These are phyloP conservation scores for Podabrus alpinus DNA, from an alignment of 2,888 invertebrate genomes.

Conservation along the genomic window DNA sequence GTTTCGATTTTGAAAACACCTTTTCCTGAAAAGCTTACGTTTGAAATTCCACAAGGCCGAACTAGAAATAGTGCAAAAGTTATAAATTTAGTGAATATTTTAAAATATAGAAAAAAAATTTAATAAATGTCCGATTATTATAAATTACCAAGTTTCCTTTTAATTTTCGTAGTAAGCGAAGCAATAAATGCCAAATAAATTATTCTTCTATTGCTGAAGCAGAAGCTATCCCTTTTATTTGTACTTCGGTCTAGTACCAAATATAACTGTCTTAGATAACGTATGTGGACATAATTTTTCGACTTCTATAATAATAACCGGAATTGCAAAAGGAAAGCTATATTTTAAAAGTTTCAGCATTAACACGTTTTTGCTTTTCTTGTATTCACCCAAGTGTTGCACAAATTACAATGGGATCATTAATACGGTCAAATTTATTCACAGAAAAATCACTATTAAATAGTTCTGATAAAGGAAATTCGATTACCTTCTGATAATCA, in stretches of 20 bases:
- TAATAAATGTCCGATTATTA: slow-evolving; percentile 14
- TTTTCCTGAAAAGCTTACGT: background rate
- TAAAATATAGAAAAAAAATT: background rate
- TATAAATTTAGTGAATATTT: background rate
- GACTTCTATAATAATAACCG: slow-evolving; percentile 23
- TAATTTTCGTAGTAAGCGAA: slow-evolving; percentile 23
- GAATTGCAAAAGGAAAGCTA: slow-evolving; percentile 23
- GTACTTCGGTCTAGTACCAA: slow-evolving; percentile 15
- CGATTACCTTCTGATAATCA: no score
- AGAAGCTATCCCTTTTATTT: slow-evolving; percentile 17
- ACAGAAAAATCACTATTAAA: background rate
- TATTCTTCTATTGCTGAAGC: slow-evolving; percentile 29
- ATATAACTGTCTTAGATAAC: slow-evolving; percentile 24
- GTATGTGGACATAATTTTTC: slow-evolving; percentile 30
- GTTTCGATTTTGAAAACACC: background rate
- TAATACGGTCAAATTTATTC: background rate
- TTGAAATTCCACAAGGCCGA: background rate
- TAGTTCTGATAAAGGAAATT: no score
- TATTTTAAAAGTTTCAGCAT: slow-evolving; percentile 25
- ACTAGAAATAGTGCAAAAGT: background rate
- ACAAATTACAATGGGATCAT: background rate
- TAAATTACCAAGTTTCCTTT: slow-evolving; percentile 30
- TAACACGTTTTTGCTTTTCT: slow-evolving; percentile 30
- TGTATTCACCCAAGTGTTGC: slow-evolving; percentile 4
- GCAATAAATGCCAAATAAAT: slow-evolving; percentile 29